Evolutionary conservation across 2,113 vertebrate species (phyloP).

Genomic region (Prinia subflava): DNA sequence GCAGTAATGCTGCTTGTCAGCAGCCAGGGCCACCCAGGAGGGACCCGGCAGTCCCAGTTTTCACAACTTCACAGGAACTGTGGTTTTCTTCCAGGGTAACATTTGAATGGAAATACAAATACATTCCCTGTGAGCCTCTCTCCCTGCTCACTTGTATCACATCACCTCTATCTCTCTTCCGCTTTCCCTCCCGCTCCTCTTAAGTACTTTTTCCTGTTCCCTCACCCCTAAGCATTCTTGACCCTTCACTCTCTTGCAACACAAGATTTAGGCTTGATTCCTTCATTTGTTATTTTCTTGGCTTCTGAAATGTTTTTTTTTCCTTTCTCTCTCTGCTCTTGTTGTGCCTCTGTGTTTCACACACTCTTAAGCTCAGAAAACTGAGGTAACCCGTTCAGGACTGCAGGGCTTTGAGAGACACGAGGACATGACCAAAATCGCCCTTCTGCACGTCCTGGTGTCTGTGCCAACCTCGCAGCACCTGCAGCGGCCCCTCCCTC

Average conservation of each 20-base stretch:
- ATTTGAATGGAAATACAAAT: not conserved
- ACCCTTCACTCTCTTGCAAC: not conserved
- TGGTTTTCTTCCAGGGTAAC: not conserved
- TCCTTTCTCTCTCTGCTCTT: not conserved
- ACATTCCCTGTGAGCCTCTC: not conserved
- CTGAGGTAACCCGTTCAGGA: not conserved
- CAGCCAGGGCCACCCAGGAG: not conserved
- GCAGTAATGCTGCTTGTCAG: not conserved
- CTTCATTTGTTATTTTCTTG: not conserved
- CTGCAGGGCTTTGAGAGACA: not conserved
- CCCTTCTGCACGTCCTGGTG: accelerated
- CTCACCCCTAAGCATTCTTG: not conserved
- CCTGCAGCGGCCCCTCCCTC: not conserved
- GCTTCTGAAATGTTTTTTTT: not conserved
- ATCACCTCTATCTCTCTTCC: not conserved
- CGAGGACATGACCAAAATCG: not conserved
- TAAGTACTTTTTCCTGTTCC: not conserved
- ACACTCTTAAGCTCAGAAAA: not conserved
- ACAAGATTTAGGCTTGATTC: not conserved
- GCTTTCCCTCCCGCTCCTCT: not conserved
- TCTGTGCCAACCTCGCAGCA: not conserved
- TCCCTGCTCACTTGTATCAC: not conserved
- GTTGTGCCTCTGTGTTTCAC: not conserved
- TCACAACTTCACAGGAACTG: not conserved
- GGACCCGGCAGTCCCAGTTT: not conserved